phyloP scores from a whole-genome alignment of 1,140 invertebrate genomes.

The Drosophila nikananu region DNA sequence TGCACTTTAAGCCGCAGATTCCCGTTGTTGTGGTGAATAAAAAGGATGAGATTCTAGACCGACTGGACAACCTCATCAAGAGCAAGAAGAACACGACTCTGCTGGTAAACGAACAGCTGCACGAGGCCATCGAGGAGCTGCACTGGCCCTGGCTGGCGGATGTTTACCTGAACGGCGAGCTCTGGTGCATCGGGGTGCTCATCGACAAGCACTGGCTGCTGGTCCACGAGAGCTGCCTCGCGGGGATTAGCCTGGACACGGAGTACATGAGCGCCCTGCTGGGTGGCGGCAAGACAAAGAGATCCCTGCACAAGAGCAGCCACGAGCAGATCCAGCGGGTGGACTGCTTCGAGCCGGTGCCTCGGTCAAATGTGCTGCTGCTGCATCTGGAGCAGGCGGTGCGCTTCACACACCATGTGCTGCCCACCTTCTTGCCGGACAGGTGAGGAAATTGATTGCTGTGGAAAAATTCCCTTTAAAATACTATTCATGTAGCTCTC shows the following conservation, averaged over 20 bases:
- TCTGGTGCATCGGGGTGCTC: constrained; percentile 88
- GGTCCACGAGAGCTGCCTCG: constrained; percentile 87
- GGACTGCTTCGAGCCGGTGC: constrained; percentile 86
- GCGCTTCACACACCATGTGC: constrained; percentile 87
- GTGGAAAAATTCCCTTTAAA: not conserved
- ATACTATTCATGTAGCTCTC: constrained; percentile 4
- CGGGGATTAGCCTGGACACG: constrained; percentile 87
- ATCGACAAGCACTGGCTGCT: constrained; percentile 89
- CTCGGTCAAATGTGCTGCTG: constrained; percentile 86
- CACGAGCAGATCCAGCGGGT: constrained; percentile 89
- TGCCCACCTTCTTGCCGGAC: constrained; percentile 86
- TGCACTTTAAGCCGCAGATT: constrained; percentile 70
- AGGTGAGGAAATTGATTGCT: not conserved
- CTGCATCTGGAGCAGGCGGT: constrained; percentile 87
- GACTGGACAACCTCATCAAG: constrained; percentile 67
- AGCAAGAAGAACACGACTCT: constrained; percentile 73
- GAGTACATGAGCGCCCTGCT: constrained; percentile 89
- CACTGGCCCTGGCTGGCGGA: constrained; percentile 89
- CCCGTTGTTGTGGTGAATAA: constrained; percentile 57
- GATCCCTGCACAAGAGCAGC: constrained; percentile 87
- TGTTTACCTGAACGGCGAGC: constrained; percentile 88
- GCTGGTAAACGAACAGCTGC: constrained; percentile 71
- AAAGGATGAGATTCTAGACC: constrained; percentile 75
- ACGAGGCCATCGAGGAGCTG: constrained; percentile 74
- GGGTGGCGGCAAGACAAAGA: constrained; percentile 87